These are phyloP conservation scores for Drosophila lacteicornis DNA, from an alignment of 1,140 invertebrate genomes.

Conservation along the genomic window DNA sequence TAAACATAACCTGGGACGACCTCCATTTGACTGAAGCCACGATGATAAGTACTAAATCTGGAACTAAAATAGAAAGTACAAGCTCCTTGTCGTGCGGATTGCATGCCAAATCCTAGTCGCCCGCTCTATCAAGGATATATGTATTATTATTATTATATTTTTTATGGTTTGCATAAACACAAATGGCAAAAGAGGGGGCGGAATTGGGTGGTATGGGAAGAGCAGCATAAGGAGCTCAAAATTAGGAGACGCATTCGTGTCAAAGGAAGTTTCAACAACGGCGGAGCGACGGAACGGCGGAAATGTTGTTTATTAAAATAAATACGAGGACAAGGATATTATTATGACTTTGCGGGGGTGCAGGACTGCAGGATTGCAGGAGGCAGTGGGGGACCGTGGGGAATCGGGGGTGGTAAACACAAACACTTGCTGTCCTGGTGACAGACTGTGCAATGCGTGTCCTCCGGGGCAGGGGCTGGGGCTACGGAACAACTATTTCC, in stretches of 20 bases:
- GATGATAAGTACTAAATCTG: conserved; percentile 30
- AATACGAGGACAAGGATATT: conserved; percentile 75
- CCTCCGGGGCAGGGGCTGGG: conserved; percentile 2
- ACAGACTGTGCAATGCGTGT: conserved; percentile 84
- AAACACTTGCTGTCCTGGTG: conserved; percentile 76
- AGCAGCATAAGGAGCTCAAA: conserved; percentile 59
- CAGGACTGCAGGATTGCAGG: conserved; percentile 16
- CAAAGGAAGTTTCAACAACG: conserved; percentile 75
- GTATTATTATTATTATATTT: conserved; percentile 41
- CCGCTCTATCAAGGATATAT: conserved; percentile 30
- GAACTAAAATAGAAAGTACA: conserved; percentile 63
- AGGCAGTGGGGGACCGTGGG: not conserved
- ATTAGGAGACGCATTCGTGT: conserved; percentile 73
- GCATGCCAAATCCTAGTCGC: conserved; percentile 64
- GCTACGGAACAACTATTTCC: conserved; percentile 33
- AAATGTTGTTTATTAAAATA: conserved; percentile 80
- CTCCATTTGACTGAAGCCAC: conserved; percentile 21
- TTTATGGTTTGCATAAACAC: conserved; percentile 60
- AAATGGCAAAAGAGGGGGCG: conserved; percentile 11
- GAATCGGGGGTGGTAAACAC: conserved; percentile 31
- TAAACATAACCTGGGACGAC: conserved; percentile 23
- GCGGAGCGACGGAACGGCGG: conserved; percentile 33
- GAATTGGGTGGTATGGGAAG: conserved; percentile 15
- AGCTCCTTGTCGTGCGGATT: conserved; percentile 38
- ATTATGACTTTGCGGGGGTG: conserved; percentile 44